These are phyloP conservation scores for Sphenodon punctatus DNA, from an alignment of 2,797 vertebrate species.

Conservation along the genomic window DNA sequence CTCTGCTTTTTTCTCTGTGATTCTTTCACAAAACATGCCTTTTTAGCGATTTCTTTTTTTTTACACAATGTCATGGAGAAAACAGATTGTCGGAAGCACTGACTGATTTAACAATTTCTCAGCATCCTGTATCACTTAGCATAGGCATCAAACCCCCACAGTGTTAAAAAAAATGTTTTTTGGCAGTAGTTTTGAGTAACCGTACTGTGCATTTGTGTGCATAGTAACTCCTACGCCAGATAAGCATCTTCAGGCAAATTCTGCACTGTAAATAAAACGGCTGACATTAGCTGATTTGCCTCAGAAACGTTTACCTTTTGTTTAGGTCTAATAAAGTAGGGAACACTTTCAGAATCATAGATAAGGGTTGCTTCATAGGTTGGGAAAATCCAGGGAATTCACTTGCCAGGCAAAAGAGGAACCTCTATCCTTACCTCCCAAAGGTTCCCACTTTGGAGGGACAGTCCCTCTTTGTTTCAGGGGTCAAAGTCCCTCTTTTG, in stretches of 20 bases:
- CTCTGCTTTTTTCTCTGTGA: not conserved
- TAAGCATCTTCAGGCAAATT: not conserved
- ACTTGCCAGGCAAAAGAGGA: not conserved
- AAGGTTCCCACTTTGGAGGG: no score
- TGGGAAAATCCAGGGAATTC: not conserved
- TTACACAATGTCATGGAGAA: constrained; percentile 5
- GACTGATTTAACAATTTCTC: not conserved
- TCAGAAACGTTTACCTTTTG: not conserved
- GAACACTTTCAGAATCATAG: not conserved
- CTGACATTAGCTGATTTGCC: not conserved
- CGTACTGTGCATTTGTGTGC: not conserved
- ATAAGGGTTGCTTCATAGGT: not conserved
- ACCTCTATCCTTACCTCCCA: not conserved
- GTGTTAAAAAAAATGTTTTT: not conserved
- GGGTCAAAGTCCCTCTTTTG: no score
- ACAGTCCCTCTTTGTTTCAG: no score
- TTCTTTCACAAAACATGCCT: constrained; percentile 2
- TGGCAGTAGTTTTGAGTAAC: not conserved
- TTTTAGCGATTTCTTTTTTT: not conserved
- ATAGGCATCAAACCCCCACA: not conserved
- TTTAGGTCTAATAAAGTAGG: not conserved
- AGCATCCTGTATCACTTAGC: not conserved
- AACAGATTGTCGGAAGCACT: not conserved
- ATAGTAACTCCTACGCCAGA: not conserved
- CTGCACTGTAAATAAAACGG: not conserved